Conservation (phyloP, 2,797 vertebrate species). For the Gymnoscopelus microlampas region DNA sequence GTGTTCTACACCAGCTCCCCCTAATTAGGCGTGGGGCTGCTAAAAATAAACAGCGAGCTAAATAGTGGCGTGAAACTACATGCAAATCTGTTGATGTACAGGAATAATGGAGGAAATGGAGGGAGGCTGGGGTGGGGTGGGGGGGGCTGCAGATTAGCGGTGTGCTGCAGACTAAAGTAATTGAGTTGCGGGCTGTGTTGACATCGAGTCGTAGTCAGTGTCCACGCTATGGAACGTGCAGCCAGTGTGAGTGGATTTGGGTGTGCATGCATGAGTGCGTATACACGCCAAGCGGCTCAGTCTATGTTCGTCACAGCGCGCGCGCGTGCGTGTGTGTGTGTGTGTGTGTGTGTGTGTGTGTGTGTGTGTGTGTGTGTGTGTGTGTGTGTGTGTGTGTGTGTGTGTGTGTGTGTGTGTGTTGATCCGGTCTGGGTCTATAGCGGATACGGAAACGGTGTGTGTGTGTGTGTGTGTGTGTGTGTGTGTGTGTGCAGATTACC, state of each 20-base stretch:
- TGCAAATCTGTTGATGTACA: constrained; percentile 82
- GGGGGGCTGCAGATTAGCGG: constrained; percentile 68
- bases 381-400: too few species aligned
- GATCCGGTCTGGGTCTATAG: too few species aligned
- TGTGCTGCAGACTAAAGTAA: constrained; percentile 76
- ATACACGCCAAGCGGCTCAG: constrained; percentile 57
- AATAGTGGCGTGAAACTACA: constrained; percentile 80
- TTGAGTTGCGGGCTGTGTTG: constrained; percentile 78
- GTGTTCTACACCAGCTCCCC: constrained; percentile 81
- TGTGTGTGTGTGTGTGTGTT: too few species aligned
- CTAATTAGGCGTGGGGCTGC: constrained; percentile 81
- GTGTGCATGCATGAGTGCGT: constrained; percentile 16
- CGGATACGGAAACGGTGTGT: too few species aligned
- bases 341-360: not conserved
- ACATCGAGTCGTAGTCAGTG: constrained; percentile 70
- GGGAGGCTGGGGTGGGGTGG: not conserved
- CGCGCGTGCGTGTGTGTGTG: too few species aligned
- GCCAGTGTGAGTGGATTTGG: constrained; percentile 4
- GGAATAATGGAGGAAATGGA: constrained; percentile 75
- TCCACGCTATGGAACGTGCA: constrained; percentile 74
- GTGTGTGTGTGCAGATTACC: too few species aligned
- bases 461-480: too few species aligned
- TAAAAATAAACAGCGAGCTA: constrained; percentile 83
- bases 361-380: too few species aligned
- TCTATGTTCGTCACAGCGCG: too few species aligned